Evolutionary conservation across 2,113 vertebrate genomes (phyloP).

Genomic region (Syngnathus floridae): DNA sequence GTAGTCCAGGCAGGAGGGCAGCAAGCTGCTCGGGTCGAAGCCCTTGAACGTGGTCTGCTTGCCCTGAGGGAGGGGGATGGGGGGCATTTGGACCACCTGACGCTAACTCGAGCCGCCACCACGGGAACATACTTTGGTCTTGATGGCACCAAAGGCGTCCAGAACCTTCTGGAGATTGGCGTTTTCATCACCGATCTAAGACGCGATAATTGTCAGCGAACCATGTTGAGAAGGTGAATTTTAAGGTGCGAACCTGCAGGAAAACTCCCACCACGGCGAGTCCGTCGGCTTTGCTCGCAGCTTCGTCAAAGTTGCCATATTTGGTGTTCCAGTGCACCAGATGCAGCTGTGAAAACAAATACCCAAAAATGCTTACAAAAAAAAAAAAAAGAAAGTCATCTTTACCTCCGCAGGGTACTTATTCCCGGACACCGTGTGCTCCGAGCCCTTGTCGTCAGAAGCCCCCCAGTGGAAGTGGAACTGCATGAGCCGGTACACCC

Average conservation of each 20-base stretch:
- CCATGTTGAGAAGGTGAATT: neutral
- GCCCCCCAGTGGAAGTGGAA: slow-evolving; percentile 98
- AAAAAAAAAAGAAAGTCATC: neutral
- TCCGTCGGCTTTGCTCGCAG: slow-evolving; percentile 79
- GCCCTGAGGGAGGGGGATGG: slow-evolving; percentile 63
- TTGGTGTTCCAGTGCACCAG: slow-evolving; percentile 96
- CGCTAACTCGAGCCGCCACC: rapidly evolving
- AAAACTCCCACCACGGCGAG: slow-evolving; percentile 88
- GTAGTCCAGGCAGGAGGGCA: slow-evolving; percentile 80
- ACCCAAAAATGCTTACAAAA: too few species aligned
- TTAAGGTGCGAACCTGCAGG: slow-evolving; percentile 75
- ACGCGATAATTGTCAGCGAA: slow-evolving; percentile 2
- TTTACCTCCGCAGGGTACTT: slow-evolving; percentile 83
- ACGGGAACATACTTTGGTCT: slow-evolving; percentile 75
- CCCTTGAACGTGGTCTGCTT: slow-evolving; percentile 71
- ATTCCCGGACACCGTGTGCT: slow-evolving; percentile 80
- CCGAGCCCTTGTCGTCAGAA: slow-evolving; percentile 78
- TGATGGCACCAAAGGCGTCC: slow-evolving; percentile 71
- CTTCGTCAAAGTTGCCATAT: slow-evolving; percentile 79
- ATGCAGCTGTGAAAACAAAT: slow-evolving; percentile 77
- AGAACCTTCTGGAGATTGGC: slow-evolving; percentile 79
- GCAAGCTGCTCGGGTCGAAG: slow-evolving; percentile 79
- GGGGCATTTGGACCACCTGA: neutral
- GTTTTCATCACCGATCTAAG: slow-evolving; percentile 76
- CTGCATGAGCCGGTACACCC: slow-evolving; percentile 82